These are phyloP conservation scores for Bufo bufo DNA, from an alignment of 2,113 vertebrate species.

Conservation along the genomic window DNA sequence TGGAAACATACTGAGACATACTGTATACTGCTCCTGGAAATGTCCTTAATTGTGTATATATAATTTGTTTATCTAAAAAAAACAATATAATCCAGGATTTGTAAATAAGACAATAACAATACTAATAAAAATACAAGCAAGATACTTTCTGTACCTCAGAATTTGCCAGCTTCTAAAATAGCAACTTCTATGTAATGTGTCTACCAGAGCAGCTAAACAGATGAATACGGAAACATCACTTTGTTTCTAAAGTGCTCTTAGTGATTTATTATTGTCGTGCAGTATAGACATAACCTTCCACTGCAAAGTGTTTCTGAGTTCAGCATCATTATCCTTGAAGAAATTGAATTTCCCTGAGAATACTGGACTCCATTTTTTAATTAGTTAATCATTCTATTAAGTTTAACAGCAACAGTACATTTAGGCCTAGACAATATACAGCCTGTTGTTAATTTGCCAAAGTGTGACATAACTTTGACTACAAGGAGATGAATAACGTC, in stretches of 20 bases:
- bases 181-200: background rate
- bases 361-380: conserved; percentile 28
- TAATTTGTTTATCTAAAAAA: too few relatives aligned
- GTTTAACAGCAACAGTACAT: conserved; percentile 36
- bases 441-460: conserved; percentile 28
- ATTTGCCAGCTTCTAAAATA: background rate
- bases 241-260: conserved; percentile 29
- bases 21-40: too few relatives aligned
- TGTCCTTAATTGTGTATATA: too few relatives aligned
- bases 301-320: conserved; percentile 36
- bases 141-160: background rate
- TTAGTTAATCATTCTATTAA: conserved; percentile 51
- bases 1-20: too few relatives aligned
- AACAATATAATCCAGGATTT: background rate
- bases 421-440: background rate
- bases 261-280: conserved; percentile 40
- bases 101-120: background rate
- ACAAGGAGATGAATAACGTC: conserved; percentile 14
- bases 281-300: conserved; percentile 27
- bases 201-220: background rate
- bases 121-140: background rate
- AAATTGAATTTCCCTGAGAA: conserved; percentile 33
- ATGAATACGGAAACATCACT: conserved; percentile 16
- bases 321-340: conserved; percentile 32
- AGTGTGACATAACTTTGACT: conserved; percentile 21